Base-by-base conservation (phyloP, 2,888 invertebrate species). In the Crematogaster levior region DNA sequence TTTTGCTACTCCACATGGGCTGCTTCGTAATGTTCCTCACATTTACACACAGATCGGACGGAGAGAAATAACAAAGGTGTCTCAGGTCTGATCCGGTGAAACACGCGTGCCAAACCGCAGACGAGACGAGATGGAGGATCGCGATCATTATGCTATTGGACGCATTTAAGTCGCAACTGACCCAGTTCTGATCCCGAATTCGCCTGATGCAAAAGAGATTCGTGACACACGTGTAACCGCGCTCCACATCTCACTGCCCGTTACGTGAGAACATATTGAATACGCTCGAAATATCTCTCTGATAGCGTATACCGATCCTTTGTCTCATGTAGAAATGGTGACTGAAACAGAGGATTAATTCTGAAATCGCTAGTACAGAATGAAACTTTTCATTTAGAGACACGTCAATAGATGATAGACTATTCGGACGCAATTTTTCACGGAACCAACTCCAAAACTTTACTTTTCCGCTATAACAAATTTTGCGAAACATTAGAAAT, bases 81-180 rank as follows among this genome's bases (percentile, higher is more conserved):
- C 65, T 70, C 66, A n/a, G 30, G n/a, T n/a, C 18, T 37, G 30
- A 9, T 18, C 84, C 61, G 80, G 61, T 65, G 82, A 84, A 84
- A 83, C 85, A 58, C 88, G 72, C 83, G 81, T 73, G 85, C 74
- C 73, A 77, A 80, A 89, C 90, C 89, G 86, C 90, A 89, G 82
- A 84, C 68, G 84, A 85, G 66, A 65, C 82, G 75, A 72, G 81
- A 81, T 79, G 77, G 56, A 72, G 77, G 56, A 72, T 72, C 77
- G 77, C 40, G 72, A 77, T 77, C 21, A 70, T 74, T 79, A 15
- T 24, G 24, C 63, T 43, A 80, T 68, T 80, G 66, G 63, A 81
- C 70, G 82, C 24, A 37, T 85, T 77, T 68, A 56, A 63, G 37
- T 43, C 53, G 73, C 84, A 65, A 88, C 90, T 91, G 91, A 91